Base-by-base conservation (phyloP, 2,797 vertebrate species). In the Arnoldichthys spilopterus region DNA sequence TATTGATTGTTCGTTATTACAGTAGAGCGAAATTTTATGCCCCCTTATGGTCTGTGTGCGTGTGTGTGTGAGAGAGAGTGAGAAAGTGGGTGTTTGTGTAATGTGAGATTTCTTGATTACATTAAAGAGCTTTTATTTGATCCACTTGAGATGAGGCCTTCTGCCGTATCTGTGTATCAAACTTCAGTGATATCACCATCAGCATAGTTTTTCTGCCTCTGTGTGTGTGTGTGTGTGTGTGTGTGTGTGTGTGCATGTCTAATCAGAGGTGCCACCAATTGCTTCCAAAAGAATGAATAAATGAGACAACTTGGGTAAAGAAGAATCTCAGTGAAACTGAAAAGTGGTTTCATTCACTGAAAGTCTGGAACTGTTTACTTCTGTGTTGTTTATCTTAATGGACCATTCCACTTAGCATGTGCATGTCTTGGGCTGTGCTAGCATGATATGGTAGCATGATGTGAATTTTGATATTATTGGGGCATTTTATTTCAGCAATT, bases 1-100 rank as follows among this genome's bases (percentile, higher is more conserved):
- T 93, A 94, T 93, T 94, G 93, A 94, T 94, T 92, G 93, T 89
- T 93, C 92, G 89, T 93, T 93, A 93, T 93, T 92, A 92, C 90
- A 88, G 90, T 87, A 86, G 74, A 79, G 79, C 78, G 83, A 81
- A 86, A 86, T 86, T 85, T 85, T 81, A 88, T 81, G 76, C 83
- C 77, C 79, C 82, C 56, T 73, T 72, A 43, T 79, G 67, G 77
- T 77, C 78, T 81, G 76, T 68, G 68, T 73, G 73, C 45, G 58
- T 62, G 67, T 63, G 30, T 62, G 18, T 61, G 56, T 20, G 28
- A 77, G 68, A 58, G 68, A 76, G 68, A 72, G 62, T 82, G 61
- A 77, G 63, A 76, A 56, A n/a, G 74, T 75, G 84, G 53, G 83
- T 32, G 26, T 78, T 51, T 64, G 70, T 84, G 93, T 93, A 94